These are phyloP conservation scores for Coleophora flavipennella DNA, from an alignment of 2,888 invertebrate species.

Conservation along the genomic window DNA sequence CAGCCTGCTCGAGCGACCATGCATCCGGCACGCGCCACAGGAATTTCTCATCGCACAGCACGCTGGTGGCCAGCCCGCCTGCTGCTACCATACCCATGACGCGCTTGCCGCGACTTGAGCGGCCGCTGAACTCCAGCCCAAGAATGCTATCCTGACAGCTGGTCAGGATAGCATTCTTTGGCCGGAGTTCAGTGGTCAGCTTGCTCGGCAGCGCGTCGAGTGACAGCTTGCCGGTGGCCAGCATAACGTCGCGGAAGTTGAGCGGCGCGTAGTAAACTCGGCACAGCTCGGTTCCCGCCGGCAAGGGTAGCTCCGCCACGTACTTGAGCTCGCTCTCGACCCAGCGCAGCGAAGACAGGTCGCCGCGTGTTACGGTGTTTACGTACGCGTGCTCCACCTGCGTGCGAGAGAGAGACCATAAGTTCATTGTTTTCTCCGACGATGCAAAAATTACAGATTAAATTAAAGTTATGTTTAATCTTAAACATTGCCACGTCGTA, in stretches of 20 bases:
- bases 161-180: too few relatives aligned
- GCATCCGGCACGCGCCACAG: constrained; percentile 90
- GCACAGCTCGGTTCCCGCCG: constrained; percentile 78
- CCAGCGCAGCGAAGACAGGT: constrained; percentile 96
- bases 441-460: too few relatives aligned
- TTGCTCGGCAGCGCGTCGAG: too few relatives aligned
- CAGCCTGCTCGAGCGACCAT: constrained; percentile 93
- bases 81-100: constrained; percentile 96
- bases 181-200: constrained; percentile 93
- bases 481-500: too few relatives aligned
- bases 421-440: constrained; percentile 19
- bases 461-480: too few relatives aligned
- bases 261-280: constrained; percentile 93
- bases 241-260: constrained; percentile 98
- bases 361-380: constrained; percentile 94
- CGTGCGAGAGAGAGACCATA: too few relatives aligned
- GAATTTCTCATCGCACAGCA: constrained; percentile 87
- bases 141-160: constrained; percentile 93
- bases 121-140: constrained; percentile 94
- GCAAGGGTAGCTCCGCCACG: constrained; percentile 46
- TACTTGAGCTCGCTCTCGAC: constrained; percentile 78
- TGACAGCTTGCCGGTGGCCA: too few relatives aligned
- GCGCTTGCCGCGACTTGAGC: constrained; percentile 79
- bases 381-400: constrained; percentile 95
- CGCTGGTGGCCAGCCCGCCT: constrained; percentile 90